Evolutionary conservation across 35 echinoderm and acorn worm species (phyloP), one percentile per base, ranked within the genome.

Genomic region (Ptychodera flava): DNA sequence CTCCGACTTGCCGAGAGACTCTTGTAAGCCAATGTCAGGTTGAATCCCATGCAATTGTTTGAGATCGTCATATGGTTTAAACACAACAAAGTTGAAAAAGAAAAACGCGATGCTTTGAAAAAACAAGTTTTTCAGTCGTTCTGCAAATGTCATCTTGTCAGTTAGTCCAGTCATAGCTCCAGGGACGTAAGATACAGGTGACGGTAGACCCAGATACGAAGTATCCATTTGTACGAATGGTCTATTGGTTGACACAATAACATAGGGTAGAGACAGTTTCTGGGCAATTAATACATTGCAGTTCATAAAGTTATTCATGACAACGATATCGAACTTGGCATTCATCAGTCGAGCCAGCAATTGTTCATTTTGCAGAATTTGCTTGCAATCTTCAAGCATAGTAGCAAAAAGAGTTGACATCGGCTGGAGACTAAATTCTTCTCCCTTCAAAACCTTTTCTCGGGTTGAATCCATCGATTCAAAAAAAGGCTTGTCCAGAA

Each of bases 131-230:
- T 35, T 88, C 0, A 88, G 12, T 34, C 87, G 33, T 64, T 88
- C 78, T 27, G 78, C 33, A 15, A 88, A 82, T 1, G 86, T 81
- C 86, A 88, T 88, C 22, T 88, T 79, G 31, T 88, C 86, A 28
- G 79, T 79, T 31, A 80, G 81, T 10, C 78, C 86, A 79, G 86
- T 88, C 22, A 77, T 88, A 31, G 81, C n/a, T 31, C 81, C 78
- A 29, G 86, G 86, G n/a, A 88, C 86, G 78, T 88, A 88, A 1
- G 86, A 36, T 30, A 79, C 79, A 15, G 86, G 86, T 31, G 78
- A 80, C 0, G 86, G 86, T 0, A 88, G 78, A 77, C 81, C 78
- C 86, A 36, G 33, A 77, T 79, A 88, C 78, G 64, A 36, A 33
- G 79, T 79, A 80, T 88, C 78, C 29, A 36, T 34, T 10, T n/a